Evolutionary conservation across 2,113 vertebrate genomes (phyloP), one percentile per base, ranked within the genome.

Genomic region (Geococcyx californianus): DNA sequence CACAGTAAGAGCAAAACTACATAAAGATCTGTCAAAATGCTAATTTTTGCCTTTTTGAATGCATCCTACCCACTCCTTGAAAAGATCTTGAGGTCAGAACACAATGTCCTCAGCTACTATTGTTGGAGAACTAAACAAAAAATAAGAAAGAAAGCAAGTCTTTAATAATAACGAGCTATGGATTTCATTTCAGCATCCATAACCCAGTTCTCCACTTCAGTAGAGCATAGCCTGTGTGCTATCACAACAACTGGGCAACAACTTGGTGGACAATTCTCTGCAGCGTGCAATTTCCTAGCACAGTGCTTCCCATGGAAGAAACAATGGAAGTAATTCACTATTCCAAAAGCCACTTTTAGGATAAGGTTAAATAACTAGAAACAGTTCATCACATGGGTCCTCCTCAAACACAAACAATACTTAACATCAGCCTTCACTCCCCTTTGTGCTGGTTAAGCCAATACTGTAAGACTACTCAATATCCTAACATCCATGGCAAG

Each of bases 251-350:
- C 44, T 42, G 68, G 23, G 38, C 45, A 96, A 84, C 68, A 68
- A 49, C 33, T 40, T 31, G 31, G 33, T 26, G 38, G 38, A 49
- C 24, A 63, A 24, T 24, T 54, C 33, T n/a, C 47, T 68, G 58
- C 31, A 75, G 54, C 31, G 31, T 3, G 7, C 17, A 49, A 23
- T 26, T 66, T 34, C 63, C 67, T n/a, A 63, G 16, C 10, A 25
- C 1, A 0, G 59, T 1, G 0, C 20, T 16, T 84, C 49, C 34
- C 59, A 25, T 2, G 6, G 17, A 18, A 58, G 24, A 42, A 84
- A 51, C 15, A 51, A 33, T 7, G 1, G 13, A 23, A 72, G 17
- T 40, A 24, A 63, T 25, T 64, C 33, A 34, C 49, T 80, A 24
- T 26, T 87, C 49, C 49, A 59, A 42, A 49, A 44, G 7, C 25